Percentiles rank a stretch among this genome's conserved stretches.
Evolutionary conservation across 2,888 invertebrate genomes (phyloP).

Genomic region (Cryptus viduatorius): DNA sequence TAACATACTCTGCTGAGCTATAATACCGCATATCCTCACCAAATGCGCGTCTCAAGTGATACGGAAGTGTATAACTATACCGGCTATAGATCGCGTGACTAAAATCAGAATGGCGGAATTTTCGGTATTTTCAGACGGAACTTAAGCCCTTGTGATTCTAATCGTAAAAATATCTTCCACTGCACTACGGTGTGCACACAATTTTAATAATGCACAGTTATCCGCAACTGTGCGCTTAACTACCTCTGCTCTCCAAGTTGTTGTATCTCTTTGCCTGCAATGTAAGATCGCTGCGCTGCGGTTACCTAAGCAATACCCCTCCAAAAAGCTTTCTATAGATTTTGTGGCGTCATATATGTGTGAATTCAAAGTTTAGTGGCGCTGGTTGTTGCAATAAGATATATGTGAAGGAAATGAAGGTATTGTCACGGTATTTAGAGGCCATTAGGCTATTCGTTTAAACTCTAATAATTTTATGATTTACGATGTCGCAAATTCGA

Average conservation of each 20-base stretch:
- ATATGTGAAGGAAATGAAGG: neutral
- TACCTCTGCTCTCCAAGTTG: neutral
- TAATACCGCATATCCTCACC: neutral
- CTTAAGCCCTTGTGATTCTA: too few species aligned
- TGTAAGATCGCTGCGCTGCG: too few species aligned
- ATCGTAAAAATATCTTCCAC: neutral
- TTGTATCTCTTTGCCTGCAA: neutral
- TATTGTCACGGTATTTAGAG: neutral
- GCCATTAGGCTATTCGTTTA: neutral
- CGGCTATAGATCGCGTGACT: neutral
- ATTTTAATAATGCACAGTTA: constrained; percentile 46
- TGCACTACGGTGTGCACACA: constrained; percentile 24
- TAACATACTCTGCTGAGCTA: neutral
- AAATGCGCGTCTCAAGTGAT: constrained; percentile 11
- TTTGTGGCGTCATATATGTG: neutral
- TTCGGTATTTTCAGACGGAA: too few species aligned
- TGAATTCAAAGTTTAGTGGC: constrained; percentile 22
- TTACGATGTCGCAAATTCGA: too few species aligned
- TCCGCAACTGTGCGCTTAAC: constrained; percentile 36
- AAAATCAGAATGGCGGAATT: too few species aligned
- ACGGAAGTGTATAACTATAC: constrained; percentile 16
- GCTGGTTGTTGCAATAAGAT: neutral
- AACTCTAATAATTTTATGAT: too few species aligned
- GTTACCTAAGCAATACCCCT: too few species aligned
- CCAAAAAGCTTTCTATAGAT: neutral